These are phyloP conservation scores for Ciona savignyi DNA, from an alignment of 23 tunicate species.

Conservation along the genomic window DNA sequence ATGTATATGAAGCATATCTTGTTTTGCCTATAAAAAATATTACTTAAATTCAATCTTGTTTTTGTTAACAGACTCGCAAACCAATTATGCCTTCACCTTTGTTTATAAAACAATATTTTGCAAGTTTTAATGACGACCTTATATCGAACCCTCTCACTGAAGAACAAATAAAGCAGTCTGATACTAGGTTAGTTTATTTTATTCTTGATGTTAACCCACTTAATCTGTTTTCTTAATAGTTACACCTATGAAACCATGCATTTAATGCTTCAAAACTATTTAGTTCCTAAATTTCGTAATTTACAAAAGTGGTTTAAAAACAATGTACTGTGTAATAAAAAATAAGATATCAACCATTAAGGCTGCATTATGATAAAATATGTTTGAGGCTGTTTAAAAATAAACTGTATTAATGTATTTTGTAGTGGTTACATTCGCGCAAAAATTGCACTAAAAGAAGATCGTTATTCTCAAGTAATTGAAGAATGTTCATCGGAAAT, in stretches of 20 bases:
- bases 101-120: slow-evolving; percentile 77
- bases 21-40: not conserved
- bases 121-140: slow-evolving; percentile 61
- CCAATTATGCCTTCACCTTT: slow-evolving; percentile 60
- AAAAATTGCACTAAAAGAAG: slow-evolving; percentile 34
- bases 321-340: too few relatives aligned
- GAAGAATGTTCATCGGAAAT: slow-evolving; percentile 62
- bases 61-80: slow-evolving; percentile 34
- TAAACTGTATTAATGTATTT: not conserved
- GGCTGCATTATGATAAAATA: not conserved
- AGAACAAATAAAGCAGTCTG: slow-evolving; percentile 19
- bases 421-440: slow-evolving; percentile 81
- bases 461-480: slow-evolving; percentile 28
- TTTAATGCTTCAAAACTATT: too few relatives aligned
- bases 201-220: not conserved
- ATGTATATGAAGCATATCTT: too few relatives aligned
- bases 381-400: not conserved
- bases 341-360: too few relatives aligned
- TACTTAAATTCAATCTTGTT: not conserved
- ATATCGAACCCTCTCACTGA: slow-evolving; percentile 53
- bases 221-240: not conserved
- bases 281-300: too few relatives aligned
- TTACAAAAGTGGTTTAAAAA: too few relatives aligned
- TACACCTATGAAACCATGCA: too few relatives aligned
- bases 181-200: slow-evolving; percentile 17